Evolutionary conservation across 1,140 invertebrate genomes (phyloP).

Genomic region (Mylabris phalerata): DNA sequence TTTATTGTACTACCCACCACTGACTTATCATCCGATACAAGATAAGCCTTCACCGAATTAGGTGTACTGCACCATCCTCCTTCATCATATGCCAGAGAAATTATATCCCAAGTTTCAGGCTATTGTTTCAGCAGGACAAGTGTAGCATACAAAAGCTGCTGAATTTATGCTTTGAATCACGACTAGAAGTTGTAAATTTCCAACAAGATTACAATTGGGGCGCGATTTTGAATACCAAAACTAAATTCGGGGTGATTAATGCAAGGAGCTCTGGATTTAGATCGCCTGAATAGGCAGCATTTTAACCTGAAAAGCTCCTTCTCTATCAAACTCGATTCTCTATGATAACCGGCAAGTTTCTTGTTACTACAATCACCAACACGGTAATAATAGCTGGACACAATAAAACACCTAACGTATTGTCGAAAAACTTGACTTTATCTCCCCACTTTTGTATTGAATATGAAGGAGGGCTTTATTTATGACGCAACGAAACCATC

Average conservation of each 20-base stretch:
- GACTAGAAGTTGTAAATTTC: no score
- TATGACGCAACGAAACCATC: slow-evolving; percentile 31
- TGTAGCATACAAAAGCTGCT: no score
- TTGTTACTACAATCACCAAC: no score
- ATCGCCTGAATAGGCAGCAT: no score
- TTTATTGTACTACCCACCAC: slow-evolving; percentile 18
- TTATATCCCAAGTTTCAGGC: slow-evolving; percentile 7
- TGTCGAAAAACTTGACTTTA: slow-evolving; percentile 10
- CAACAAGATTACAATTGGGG: no score
- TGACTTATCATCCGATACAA: slow-evolving; percentile 14
- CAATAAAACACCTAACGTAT: slow-evolving; percentile 20
- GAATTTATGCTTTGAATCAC: no score
- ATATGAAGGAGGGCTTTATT: slow-evolving; percentile 26
- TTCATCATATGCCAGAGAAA: neutral
- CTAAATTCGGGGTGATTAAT: no score
- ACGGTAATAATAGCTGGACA: slow-evolving; percentile 1
- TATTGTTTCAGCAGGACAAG: slow-evolving; percentile 7
- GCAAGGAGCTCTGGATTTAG: no score
- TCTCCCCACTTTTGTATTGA: slow-evolving; percentile 14
- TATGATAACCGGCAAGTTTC: no score
- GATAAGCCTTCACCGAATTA: slow-evolving; percentile 21
- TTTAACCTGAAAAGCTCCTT: no score
- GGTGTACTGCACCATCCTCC: slow-evolving; percentile 2
- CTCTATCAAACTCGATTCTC: no score
- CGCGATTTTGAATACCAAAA: no score